These are phyloP conservation scores for Xenentodon cancila DNA, from an alignment of 2,797 vertebrate genomes.

Conservation along the genomic window DNA sequence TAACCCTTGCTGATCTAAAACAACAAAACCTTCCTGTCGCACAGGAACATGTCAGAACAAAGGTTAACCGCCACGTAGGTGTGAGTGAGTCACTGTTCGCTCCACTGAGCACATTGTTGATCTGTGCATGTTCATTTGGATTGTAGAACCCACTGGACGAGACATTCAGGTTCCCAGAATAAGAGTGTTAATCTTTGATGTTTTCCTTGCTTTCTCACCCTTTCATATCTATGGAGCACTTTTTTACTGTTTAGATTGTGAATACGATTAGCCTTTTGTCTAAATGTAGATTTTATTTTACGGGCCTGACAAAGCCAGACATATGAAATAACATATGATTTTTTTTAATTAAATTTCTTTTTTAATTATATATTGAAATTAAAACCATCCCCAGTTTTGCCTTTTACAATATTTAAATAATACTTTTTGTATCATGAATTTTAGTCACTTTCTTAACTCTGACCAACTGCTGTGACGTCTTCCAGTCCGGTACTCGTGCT, in stretches of 20 bases:
- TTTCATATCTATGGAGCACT: conserved; percentile 12
- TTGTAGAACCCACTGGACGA: conserved; percentile 33
- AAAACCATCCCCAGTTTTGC: too few relatives aligned
- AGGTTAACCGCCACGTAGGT: conserved; percentile 44
- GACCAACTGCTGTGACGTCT: too few relatives aligned
- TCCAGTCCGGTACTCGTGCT: too few relatives aligned
- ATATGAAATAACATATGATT: too few relatives aligned
- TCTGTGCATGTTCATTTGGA: conserved; percentile 39
- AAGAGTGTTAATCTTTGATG: conserved; percentile 37
- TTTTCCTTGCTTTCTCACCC: conserved; percentile 39
- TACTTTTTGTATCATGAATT: too few relatives aligned
- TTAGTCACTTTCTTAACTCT: too few relatives aligned
- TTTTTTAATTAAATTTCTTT: too few relatives aligned
- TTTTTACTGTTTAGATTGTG: background rate
- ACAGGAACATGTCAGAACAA: conserved; percentile 12
- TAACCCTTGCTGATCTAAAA: conserved; percentile 21
- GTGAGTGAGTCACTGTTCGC: conserved; percentile 50
- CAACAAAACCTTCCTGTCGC: conserved; percentile 18
- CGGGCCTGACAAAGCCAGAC: too few relatives aligned
- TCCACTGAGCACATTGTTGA: conserved; percentile 32
- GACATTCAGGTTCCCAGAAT: conserved; percentile 41
- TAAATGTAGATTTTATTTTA: too few relatives aligned
- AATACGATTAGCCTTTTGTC: background rate
- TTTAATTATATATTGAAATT: too few relatives aligned
- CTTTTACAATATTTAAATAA: too few relatives aligned